These are phyloP conservation scores for Gobio gobio DNA, from an alignment of 2,113 vertebrate species.

Conservation along the genomic window DNA sequence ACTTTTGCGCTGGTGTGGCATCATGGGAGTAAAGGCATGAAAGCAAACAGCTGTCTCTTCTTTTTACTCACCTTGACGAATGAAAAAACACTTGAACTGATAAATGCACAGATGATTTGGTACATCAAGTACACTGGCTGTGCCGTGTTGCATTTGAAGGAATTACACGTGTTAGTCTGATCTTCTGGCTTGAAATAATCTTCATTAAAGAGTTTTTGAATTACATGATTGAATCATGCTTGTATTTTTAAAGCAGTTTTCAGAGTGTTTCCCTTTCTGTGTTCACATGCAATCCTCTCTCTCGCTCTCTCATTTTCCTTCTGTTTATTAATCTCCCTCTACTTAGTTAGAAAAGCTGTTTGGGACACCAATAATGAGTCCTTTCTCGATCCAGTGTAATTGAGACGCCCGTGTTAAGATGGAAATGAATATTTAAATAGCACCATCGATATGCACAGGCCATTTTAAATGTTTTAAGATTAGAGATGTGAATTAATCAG, in stretches of 20 bases:
- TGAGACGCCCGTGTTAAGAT: constrained; percentile 64
- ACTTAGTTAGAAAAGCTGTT: constrained; percentile 34
- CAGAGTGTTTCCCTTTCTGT: background rate
- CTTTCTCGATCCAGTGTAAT: constrained; percentile 65
- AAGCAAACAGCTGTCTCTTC: constrained; percentile 50
- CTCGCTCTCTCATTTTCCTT: background rate
- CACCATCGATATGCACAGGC: constrained; percentile 63
- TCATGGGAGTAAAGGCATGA: constrained; percentile 25
- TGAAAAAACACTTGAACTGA: constrained; percentile 29
- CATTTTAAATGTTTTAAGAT: constrained; percentile 70
- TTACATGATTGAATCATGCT: constrained; percentile 9
- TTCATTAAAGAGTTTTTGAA: constrained; percentile 34
- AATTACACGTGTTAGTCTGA: constrained; percentile 39
- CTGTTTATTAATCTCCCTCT: constrained; percentile 1
- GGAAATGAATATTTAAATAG: constrained; percentile 67
- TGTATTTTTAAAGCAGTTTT: background rate
- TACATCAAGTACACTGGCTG: constrained; percentile 1
- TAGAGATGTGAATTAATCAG: constrained; percentile 69
- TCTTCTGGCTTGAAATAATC: constrained; percentile 34
- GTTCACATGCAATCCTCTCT: background rate
- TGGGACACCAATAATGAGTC: constrained; percentile 42
- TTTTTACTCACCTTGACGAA: constrained; percentile 36
- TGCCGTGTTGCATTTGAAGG: constrained; percentile 31
- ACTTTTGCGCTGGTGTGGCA: constrained; percentile 8
- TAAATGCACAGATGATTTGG: constrained; percentile 36